Evolutionary conservation across 2,888 invertebrate species (phyloP), one percentile per base, ranked within the genome.

Genomic region (Nomada fucata): DNA sequence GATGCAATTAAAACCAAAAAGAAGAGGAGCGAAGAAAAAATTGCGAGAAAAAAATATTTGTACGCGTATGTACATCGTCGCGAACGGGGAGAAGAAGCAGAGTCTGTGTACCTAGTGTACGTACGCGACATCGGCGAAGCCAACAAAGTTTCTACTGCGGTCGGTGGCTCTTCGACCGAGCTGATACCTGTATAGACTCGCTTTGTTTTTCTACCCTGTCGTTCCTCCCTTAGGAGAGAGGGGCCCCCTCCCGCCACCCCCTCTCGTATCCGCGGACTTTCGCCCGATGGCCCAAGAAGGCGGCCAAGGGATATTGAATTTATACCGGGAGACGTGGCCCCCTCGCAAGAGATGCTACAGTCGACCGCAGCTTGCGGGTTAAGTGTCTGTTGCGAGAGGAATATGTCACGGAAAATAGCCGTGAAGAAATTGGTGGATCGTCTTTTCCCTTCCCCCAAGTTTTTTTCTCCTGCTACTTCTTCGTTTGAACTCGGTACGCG

Each of bases 301-400:
- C 72, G 67, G 80, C 63, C 79, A 36, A 61, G 63, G 79, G 86
- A 78, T 86, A 86, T 86, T 79, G 81, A 85, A 86, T 86, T 86
- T 82, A 83, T 82, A 82, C 76, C 73, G 57, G 63, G 63, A 61
- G 53, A 59, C 44, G 42, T 10, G 70, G 55, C 61, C 76, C 47
- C 47, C 47, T 57, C n/a, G 50, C 67, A 68, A 61, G 67, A 79
- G 78, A 76, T 75, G 74, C 75, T 60, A 82, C 78, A 29, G 71
- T 26, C 67, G 79, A 87, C 88, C 88, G 82, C 87, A 91, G 87
- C 90, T 86, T 90, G 91, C 84, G 79, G 91, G 89, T 91, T 91
- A 89, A 90, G 89, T 92, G 90, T 90, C 91, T 84, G 85, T 86
- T 89, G 85, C 86, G 74, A 67, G 84, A 84, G 83, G 88, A 87